Base-by-base conservation (phyloP, 2,797 vertebrate species). In the Nyctibius grandis region DNA sequence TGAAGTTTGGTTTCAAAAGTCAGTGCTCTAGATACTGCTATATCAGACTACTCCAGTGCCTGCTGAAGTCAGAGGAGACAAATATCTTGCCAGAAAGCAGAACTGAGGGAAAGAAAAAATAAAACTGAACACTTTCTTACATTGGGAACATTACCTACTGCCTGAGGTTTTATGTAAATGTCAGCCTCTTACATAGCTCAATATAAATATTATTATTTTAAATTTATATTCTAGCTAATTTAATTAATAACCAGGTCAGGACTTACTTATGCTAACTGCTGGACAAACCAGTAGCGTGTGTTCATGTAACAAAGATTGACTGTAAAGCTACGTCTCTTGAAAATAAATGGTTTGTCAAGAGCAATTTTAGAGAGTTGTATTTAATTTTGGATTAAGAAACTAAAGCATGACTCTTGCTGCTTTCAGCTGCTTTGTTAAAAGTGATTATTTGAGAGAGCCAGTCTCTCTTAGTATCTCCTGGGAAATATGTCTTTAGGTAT, bases 241-340 rank as follows among this genome's bases (percentile, higher is more conserved):
- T 89, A 94, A 89, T 89, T 79, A 92, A 64, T 92, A 92, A 86
- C 82, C 54, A 78, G 76, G 50, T 96, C 69, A 93, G 34, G 57
- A 84, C 73, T 85, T 87, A 89, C 4, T 88, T 92, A 56, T 72
- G 54, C 56, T 60, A 89, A 76, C 45, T 92, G 31, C 73, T 78
- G 72, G 79, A 78, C 47, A 89, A 83, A 72, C 33, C 28, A 63
- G 65, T 88, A 76, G 65, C 57, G 4, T 61, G 38, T 50, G 21
- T 75, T 88, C 59, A 1, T 64, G 29, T 82, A 59, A 12, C 21
- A 54, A 76, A 82, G 14, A 54, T 29, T 29, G 76, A 60, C 19
- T 68, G 6, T 68, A 54, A 80, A 85, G 33, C 56, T 57, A 1
- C 3, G 5, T 77, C 38, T 95, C 51, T 63, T 29, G 25, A 92